Base-by-base conservation (phyloP, 2,113 vertebrate genomes). In the Megaceryle torquata region DNA sequence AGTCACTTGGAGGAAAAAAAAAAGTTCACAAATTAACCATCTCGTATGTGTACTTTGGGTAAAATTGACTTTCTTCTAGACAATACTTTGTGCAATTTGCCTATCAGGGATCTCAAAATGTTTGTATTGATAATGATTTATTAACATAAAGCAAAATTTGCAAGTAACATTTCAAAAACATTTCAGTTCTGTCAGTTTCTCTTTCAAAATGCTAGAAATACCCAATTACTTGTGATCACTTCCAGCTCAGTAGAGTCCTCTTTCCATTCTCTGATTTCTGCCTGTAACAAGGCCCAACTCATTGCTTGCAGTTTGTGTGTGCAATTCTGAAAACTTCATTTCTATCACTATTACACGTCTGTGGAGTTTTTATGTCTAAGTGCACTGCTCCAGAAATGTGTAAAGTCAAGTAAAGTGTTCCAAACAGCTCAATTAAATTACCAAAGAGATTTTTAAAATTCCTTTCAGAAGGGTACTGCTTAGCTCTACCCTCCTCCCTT, bases 361-460 rank as follows among this genome's bases (percentile, higher is more conserved):
- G 17, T 59, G 26, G 28, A 86, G 50, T 24, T 86, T 63, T 83
- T 28, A 75, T 59, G 53, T 64, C 31, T 12, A 56, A 60, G 9
- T 35, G 14, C 21, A 53, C 33, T 31, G 5, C 64, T 89, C 41
- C 48, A 93, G 51, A 92, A 92, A 65, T 11, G 26, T 0, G 0
- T 56, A 84, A 75, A 78, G 90, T 25, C 70, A 82, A 53, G 19
- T 63, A 35, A 84, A 69, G 18, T 14, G 25, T 43, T 84, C 64
- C 59, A 18, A 83, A 59, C 28, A 88, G 48, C 37, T 64, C 72
- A 86, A 93, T 96, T 76, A 82, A 91, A 89, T 88, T 76, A 77
- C 37, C 26, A 51, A 75, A 76, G 31, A 63, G 19, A 94, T 97
- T 90, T 95, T 93, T 56, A 53, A n/a, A 93, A 90, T 92, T 96